These are phyloP conservation scores for Scolopax bukidnonensis DNA, from an alignment of 2,797 vertebrate species.

Conservation along the genomic window DNA sequence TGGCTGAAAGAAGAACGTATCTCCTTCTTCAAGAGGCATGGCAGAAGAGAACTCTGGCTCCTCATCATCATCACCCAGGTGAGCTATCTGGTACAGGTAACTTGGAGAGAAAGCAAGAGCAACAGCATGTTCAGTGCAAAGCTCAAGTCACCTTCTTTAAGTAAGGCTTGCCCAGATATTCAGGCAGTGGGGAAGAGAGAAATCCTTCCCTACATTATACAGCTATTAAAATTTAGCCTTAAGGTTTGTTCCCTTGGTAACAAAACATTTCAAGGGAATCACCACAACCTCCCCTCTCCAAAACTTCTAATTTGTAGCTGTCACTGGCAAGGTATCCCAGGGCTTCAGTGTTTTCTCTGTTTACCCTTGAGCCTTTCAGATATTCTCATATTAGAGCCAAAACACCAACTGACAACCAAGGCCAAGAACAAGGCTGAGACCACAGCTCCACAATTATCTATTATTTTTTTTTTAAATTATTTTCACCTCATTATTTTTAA, in stretches of 20 bases:
- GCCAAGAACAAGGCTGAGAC: neutral
- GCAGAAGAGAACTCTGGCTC: slow-evolving; percentile 99
- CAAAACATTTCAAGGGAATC: neutral
- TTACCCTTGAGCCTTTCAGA: neutral
- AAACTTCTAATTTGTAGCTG: neutral
- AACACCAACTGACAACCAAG: neutral
- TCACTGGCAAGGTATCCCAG: neutral
- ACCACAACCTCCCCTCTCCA: neutral
- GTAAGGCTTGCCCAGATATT: neutral
- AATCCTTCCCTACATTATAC: neutral
- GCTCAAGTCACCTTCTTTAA: neutral
- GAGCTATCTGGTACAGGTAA: slow-evolving; percentile 99
- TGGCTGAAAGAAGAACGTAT: slow-evolving; percentile 98
- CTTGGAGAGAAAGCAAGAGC: slow-evolving; percentile 68
- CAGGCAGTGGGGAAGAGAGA: neutral
- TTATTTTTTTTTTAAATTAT: neutral
- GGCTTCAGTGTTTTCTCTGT: neutral
- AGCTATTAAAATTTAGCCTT: neutral
- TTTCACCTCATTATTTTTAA: neutral
- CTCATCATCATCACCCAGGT: slow-evolving; percentile 96
- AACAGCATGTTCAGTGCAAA: neutral
- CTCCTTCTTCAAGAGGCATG: slow-evolving; percentile 97
- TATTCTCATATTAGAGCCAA: neutral
- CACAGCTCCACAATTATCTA: neutral
- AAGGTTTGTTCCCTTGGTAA: neutral